Base-by-base conservation (phyloP, 2,797 vertebrate genomes). In the Triplophysa yarkandensis region DNA sequence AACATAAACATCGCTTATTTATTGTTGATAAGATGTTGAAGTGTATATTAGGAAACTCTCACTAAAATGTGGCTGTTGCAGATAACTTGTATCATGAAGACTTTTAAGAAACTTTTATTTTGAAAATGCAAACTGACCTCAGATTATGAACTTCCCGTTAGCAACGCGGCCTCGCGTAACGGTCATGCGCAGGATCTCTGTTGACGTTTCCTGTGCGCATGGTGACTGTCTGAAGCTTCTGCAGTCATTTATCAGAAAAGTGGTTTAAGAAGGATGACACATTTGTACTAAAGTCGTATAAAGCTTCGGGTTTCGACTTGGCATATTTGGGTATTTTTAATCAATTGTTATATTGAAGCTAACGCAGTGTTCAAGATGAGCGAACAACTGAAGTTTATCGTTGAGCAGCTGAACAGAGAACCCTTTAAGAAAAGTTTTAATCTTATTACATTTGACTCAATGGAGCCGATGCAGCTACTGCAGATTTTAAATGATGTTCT, bases 351-450 rank as follows among this genome's bases (percentile, higher is more conserved):
- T 3, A 2, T 25, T 44, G 23, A 25, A 17, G 6, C 0, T n/a
- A 9, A 11, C 27, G 16, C 23, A 19, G 2, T 2, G 0, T 32
- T 43, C 58, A 91, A 81, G 2, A 99, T 99, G 96, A 94, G 95
- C 25, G 95, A 98, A 68, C 95, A 98, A 74, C 90, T 99, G 0
- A 98, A 96, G 86, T 94, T 94, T 57, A 95, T 98, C 72, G 96
- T 99, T 69, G 97, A 98, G 69, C 95, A 94, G 82, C 93, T 99
- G 39, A 98, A 95, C 88, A 94, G 89, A 80, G 97, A 98, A 0
- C 97, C 98, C 10, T 98, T 99, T 85, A 95, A 87, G 91, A 98
- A 95, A 87, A 98, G 84, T 86, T 94, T 96, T 65, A 99, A 97
- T 78, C 88, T 99, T 74, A 98, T 99, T 85, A 96, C 94, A 0